Percentiles rank a stretch among this genome's conserved stretches.
Evolutionary conservation across 2,113 vertebrate species (phyloP).

Genomic region (Cinclus cinclus): DNA sequence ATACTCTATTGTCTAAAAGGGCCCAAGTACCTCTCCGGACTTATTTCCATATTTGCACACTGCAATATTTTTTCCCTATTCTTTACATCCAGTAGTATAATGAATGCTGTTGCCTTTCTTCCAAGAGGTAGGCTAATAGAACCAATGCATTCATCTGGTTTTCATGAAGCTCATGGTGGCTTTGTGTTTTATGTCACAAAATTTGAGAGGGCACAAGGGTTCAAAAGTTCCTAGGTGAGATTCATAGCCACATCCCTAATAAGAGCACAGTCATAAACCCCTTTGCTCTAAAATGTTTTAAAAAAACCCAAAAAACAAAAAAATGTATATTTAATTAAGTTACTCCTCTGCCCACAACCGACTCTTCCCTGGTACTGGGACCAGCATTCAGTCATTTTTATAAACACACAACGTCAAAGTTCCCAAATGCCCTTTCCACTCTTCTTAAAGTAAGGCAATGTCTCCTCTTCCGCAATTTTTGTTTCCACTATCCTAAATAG

Average conservation of each 20-base stretch:
- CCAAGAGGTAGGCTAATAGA: not conserved
- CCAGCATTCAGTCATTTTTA: not conserved
- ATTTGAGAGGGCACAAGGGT: not conserved
- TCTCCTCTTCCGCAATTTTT: not conserved
- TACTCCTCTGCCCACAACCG: not conserved
- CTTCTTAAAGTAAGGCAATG: not conserved
- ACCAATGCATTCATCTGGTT: fast-evolving
- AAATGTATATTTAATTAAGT: not conserved
- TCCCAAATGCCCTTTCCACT: not conserved
- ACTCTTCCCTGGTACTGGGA: not conserved
- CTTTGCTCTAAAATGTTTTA: not conserved
- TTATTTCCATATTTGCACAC: not conserved
- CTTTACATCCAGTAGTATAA: not conserved
- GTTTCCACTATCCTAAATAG: not conserved
- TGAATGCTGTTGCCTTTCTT: not conserved
- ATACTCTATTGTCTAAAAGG: not conserved
- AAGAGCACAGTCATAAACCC: not conserved
- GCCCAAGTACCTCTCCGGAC: not conserved
- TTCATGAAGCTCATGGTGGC: not conserved
- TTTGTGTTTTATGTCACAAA: not conserved
- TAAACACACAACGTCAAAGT: not conserved
- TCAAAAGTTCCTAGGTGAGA: not conserved
- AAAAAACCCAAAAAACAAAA: not conserved
- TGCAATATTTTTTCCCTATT: not conserved
- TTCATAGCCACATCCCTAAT: not conserved